Evolutionary conservation across 2,888 invertebrate genomes (phyloP).

Genomic region (Acrobasis consociella): DNA sequence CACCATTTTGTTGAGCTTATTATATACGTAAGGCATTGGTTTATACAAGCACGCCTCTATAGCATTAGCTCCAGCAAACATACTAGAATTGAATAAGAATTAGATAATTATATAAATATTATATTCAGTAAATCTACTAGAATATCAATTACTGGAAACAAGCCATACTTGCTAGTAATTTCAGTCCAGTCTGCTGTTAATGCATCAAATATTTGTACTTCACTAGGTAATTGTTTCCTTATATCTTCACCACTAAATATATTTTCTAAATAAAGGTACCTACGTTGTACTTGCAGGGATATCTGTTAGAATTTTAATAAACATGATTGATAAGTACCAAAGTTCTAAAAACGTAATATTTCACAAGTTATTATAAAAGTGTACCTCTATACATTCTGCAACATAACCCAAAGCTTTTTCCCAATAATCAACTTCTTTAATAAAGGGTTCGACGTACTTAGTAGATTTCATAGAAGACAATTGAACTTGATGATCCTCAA

Average conservation of each 20-base stretch:
- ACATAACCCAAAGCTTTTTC: slow-evolving; percentile 92
- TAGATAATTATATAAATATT: background rate
- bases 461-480: slow-evolving; percentile 94
- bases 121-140: slow-evolving; percentile 2
- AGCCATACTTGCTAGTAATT: slow-evolving; percentile 81
- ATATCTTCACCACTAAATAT: slow-evolving; percentile 95
- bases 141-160: slow-evolving; percentile 15
- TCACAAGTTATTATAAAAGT: slow-evolving; percentile 5
- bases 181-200: slow-evolving; percentile 88
- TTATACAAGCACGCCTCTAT: slow-evolving; percentile 84
- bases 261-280: slow-evolving; percentile 94
- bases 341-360: background rate
- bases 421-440: slow-evolving; percentile 92
- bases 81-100: slow-evolving; percentile 45
- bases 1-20: slow-evolving; percentile 87
- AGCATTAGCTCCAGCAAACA: slow-evolving; percentile 81
- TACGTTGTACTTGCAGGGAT: slow-evolving; percentile 90
- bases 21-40: slow-evolving; percentile 84
- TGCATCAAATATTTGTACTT: slow-evolving; percentile 88
- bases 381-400: slow-evolving; percentile 90
- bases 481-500: slow-evolving; percentile 93
- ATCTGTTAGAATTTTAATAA: slow-evolving; percentile 51
- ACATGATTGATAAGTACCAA: background rate
- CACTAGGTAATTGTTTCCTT: slow-evolving; percentile 90
- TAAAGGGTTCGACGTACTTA: slow-evolving; percentile 93